Conservation (phyloP, 2,113 vertebrate species). For the Actinemys pallida region DNA sequence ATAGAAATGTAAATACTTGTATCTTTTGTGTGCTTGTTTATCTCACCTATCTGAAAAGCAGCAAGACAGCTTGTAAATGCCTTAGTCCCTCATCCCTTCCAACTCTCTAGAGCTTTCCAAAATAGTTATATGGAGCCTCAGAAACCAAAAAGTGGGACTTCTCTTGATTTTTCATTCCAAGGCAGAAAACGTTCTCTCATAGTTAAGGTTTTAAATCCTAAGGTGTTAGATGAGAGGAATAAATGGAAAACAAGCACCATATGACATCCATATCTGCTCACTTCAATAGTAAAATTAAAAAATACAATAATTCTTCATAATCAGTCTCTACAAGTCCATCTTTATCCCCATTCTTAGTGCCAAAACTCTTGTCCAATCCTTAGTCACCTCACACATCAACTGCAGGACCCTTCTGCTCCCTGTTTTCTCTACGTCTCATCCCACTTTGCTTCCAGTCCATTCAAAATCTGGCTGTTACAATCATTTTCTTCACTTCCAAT, state of each 20-base stretch:
- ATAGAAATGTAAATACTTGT: neutral
- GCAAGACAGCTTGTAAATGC: conserved; percentile 7
- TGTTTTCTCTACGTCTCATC: conserved; percentile 66
- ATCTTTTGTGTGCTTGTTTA: neutral
- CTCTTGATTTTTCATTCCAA: neutral
- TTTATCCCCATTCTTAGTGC: conserved; percentile 51
- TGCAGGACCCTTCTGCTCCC: conserved; percentile 68
- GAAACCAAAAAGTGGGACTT: conserved; percentile 4
- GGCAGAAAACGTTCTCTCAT: conserved; percentile 32
- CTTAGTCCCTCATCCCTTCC: neutral
- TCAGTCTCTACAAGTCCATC: conserved; percentile 42
- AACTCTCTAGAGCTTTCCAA: neutral
- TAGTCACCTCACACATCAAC: conserved; percentile 70
- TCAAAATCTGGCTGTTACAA: conserved; percentile 64
- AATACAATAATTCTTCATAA: conserved; percentile 37
- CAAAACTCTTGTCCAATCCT: conserved; percentile 6
- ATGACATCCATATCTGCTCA: conserved; percentile 66
- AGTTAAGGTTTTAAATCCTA: conserved; percentile 56
- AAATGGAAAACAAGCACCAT: conserved; percentile 71
- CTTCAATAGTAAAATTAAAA: neutral
- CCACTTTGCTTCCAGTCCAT: conserved; percentile 61
- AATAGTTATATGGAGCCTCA: neutral
- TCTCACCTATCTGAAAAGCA: neutral
- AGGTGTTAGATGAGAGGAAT: conserved; percentile 58
- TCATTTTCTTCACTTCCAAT: conserved; percentile 46